phyloP scores from a whole-genome alignment of 2,888 invertebrate genomes.

The Philhelius pedissequus region DNA sequence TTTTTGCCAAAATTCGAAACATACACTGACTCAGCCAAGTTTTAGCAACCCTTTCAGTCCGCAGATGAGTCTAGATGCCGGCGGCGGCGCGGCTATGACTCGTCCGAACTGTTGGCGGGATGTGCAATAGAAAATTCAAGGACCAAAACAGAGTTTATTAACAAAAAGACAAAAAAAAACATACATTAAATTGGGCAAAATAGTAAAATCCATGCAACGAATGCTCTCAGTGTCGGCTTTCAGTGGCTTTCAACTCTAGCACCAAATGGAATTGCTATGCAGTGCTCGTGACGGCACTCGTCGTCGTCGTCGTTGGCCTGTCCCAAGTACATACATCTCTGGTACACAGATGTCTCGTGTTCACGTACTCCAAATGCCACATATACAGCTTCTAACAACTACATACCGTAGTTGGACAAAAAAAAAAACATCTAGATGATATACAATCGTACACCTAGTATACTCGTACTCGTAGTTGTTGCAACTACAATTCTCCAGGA shows the following conservation, averaged over 20 bases:
- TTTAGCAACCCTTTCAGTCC: not conserved
- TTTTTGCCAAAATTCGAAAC: conserved; percentile 25
- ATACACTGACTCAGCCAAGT: conserved; percentile 28
- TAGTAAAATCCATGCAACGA: conserved; percentile 66
- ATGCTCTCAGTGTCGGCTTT: conserved; percentile 67
- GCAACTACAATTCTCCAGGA: not conserved
- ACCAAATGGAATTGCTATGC: conserved; percentile 67
- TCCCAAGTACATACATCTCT: conserved; percentile 62
- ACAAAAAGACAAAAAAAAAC: conserved; percentile 20
- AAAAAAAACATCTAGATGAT: conserved; percentile 54
- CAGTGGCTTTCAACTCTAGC: conserved; percentile 67
- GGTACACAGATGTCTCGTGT: conserved; percentile 66
- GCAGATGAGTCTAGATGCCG: not conserved
- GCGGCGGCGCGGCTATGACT: not conserved
- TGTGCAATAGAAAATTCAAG: not conserved
- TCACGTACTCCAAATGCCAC: conserved; percentile 51
- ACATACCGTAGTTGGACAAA: conserved; percentile 1
- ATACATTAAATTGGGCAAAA: conserved; percentile 66
- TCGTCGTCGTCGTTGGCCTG: conserved; percentile 59
- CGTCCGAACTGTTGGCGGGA: not conserved
- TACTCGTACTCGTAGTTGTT: conserved; percentile 26
- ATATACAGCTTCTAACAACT: not conserved
- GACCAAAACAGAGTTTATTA: not conserved
- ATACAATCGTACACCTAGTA: conserved; percentile 46
- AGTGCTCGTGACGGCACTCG: conserved; percentile 67